These are phyloP conservation scores for Gastracanthus pulcherrimus DNA, from an alignment of 2,888 invertebrate species.

Conservation along the genomic window DNA sequence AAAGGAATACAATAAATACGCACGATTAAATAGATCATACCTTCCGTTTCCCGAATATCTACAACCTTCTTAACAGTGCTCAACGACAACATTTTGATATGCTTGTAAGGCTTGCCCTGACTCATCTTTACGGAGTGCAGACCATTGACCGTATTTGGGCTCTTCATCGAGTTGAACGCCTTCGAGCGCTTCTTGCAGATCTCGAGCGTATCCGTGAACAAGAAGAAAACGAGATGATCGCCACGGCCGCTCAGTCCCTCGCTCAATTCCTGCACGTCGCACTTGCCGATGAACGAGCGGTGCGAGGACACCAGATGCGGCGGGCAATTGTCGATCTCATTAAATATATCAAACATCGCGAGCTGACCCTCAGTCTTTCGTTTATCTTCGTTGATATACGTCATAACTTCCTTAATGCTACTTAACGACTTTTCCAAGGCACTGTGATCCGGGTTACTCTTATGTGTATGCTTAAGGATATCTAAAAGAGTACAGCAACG, in stretches of 20 bases:
- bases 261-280: constrained; percentile 92
- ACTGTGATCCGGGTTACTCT: constrained; percentile 91
- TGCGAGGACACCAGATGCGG: constrained; percentile 96
- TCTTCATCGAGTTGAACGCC: constrained; percentile 84
- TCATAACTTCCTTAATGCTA: constrained; percentile 95
- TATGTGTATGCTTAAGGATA: constrained; percentile 94
- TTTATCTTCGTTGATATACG: constrained; percentile 98
- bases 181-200: constrained; percentile 93
- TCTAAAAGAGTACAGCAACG: constrained; percentile 82
- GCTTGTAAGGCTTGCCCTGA: constrained; percentile 92
- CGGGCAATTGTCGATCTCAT: constrained; percentile 98
- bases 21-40: constrained; percentile 74
- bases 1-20: neutral
- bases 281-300: constrained; percentile 91
- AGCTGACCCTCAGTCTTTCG: constrained; percentile 96
- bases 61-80: constrained; percentile 94
- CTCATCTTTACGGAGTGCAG: constrained; percentile 80
- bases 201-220: constrained; percentile 97
- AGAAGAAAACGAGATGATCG: constrained; percentile 90
- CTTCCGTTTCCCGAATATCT: constrained; percentile 92
- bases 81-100: constrained; percentile 92
- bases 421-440: constrained; percentile 91
- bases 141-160: constrained; percentile 83
- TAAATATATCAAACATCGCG: constrained; percentile 97
- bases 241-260: constrained; percentile 92